phyloP scores from a whole-genome alignment of 2,113 vertebrate genomes.

The Danionella cerebrum region DNA sequence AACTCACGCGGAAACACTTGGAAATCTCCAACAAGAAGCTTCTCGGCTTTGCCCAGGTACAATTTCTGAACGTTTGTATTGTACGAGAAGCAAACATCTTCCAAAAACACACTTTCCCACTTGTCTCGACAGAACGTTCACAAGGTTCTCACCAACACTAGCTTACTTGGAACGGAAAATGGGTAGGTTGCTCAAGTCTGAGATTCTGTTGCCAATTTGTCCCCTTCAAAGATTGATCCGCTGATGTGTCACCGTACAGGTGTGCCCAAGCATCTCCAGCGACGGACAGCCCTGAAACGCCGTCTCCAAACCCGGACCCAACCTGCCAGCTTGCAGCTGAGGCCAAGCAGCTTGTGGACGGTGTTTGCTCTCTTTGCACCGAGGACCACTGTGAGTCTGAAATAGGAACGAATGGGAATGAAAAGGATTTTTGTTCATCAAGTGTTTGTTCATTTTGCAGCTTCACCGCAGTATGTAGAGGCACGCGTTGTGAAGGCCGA shows the following conservation, averaged over 20 bases:
- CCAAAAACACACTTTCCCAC: neutral
- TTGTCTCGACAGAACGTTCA: constrained; percentile 72
- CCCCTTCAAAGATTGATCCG: no score
- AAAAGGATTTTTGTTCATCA: neutral
- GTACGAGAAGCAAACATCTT: neutral
- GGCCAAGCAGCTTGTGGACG: constrained; percentile 62
- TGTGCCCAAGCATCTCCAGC: constrained; percentile 40
- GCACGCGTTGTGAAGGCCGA: neutral
- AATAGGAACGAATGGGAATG: neutral
- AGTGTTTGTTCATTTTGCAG: constrained; percentile 8
- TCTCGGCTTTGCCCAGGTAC: constrained; percentile 78
- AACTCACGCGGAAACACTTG: constrained; percentile 74
- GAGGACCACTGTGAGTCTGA: constrained; percentile 54
- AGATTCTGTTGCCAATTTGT: neutral
- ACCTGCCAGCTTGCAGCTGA: constrained; percentile 59
- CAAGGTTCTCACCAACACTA: constrained; percentile 68
- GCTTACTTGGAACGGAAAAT: constrained; percentile 55
- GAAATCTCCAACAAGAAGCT: constrained; percentile 81
- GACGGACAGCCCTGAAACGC: constrained; percentile 46
- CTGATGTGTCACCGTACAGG: constrained; percentile 23
- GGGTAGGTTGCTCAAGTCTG: constrained; percentile 56
- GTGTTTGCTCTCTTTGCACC: constrained; percentile 35
- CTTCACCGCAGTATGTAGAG: constrained; percentile 10
- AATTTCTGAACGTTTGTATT: no score
- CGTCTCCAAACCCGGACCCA: constrained; percentile 48